Evolutionary conservation across 2,797 vertebrate genomes (phyloP), one percentile per base, ranked within the genome.

Genomic region (Aselliscus stoliczkanus): DNA sequence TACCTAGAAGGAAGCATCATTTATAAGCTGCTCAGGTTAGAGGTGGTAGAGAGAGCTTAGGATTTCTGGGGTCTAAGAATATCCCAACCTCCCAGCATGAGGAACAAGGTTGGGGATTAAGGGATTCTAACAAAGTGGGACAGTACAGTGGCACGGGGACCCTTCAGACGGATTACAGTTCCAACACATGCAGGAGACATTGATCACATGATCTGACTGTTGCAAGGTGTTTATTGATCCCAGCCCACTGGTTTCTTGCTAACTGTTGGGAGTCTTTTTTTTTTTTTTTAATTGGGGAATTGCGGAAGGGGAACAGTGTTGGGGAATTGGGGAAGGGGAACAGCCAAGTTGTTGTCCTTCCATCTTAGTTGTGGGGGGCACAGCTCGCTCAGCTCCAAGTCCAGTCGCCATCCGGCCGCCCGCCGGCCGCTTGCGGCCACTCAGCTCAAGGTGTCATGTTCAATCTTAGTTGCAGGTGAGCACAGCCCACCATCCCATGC

Each of bases 181-280:
- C 29, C 52, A 7, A 2, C 1, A 1, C n/a, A 0, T 1, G 47
- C 13, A 7, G 20, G 20, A 23, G 29, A 44, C 10, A 5, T 1
- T 0, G 5, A 6, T n/a, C 9, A 2, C 2, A 1, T 9, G 10
- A 5, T 37, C 76, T 10, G 3, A n/a, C 0, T 9, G 5, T 13
- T 21, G 20, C 47, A 2, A 0, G 15, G 2, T 13, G 4, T 58
- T 37, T 62, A 1, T 0, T 10, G n/a, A 42, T 37, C 58, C 21
- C 3, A 0, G 2, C 42, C 39, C 31, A 23, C 5, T 0, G 14
- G 23, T 50, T 86, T 47, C 31, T 80, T 18, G 25, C n/a, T 27
- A n/a, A 12, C 54, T 10, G 72, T 15, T 23, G 34, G 7, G n/a
- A n/a, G n/a, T n/a, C n/a, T n/a, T n/a, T n/a, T n/a, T n/a, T n/a